phyloP scores from a whole-genome alignment of 2,888 invertebrate genomes.

The Amblyjoppa fuscipennis region DNA sequence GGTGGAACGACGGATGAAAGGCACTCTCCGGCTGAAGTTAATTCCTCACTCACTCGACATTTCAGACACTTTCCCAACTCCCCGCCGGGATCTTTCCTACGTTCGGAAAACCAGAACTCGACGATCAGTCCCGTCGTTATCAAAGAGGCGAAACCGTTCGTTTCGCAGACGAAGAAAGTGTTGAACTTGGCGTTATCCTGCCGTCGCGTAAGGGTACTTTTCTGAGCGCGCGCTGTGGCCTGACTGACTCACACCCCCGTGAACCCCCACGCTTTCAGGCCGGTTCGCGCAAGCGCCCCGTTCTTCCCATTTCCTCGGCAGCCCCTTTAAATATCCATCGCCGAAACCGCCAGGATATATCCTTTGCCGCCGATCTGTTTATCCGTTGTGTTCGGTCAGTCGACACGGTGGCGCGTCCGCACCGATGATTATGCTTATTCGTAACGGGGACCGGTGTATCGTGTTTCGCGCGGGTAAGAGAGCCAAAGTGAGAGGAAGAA shows the following conservation, averaged over 20 bases:
- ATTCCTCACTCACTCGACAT: not conserved
- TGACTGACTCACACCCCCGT: slow-evolving; percentile 85
- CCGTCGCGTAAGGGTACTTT: slow-evolving; percentile 82
- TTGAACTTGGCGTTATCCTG: slow-evolving; percentile 64
- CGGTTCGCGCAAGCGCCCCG: slow-evolving; percentile 68
- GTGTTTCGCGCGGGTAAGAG: slow-evolving; percentile 4
- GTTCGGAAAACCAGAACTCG: not conserved
- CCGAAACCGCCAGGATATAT: slow-evolving; percentile 4
- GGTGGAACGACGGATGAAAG: slow-evolving; percentile 2
- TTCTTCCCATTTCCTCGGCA: slow-evolving; percentile 61
- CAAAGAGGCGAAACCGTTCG: not conserved
- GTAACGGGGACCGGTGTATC: not conserved
- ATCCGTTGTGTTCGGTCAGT: not conserved
- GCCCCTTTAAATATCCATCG: slow-evolving; percentile 61
- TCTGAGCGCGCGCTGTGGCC: slow-evolving; percentile 85
- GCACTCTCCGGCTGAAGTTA: slow-evolving; percentile 6
- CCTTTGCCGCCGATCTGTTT: slow-evolving; percentile 8
- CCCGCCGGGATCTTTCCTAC: not conserved
- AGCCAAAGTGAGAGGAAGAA: slow-evolving; percentile 23
- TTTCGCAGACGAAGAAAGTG: not conserved
- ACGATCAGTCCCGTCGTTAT: not conserved
- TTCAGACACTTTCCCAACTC: not conserved
- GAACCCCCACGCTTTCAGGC: slow-evolving; percentile 73
- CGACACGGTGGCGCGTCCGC: not conserved
- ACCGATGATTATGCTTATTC: not conserved